Evolutionary conservation across 2,888 invertebrate species (phyloP).

Genomic region (Liposcelis brunnea): DNA sequence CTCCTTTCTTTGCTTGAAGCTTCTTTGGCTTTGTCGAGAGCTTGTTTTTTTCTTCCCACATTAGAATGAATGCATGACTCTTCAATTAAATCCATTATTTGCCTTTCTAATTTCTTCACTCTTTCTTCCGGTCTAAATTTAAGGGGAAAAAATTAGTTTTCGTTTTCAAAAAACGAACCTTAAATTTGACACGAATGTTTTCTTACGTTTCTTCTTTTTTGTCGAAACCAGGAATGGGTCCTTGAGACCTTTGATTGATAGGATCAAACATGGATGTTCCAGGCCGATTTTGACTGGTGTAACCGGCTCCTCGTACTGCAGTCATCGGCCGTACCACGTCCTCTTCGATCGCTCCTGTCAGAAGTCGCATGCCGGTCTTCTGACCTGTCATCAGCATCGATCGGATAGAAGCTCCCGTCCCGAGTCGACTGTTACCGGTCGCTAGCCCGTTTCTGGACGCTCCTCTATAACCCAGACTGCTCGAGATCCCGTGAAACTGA

Average conservation of each 20-base stretch:
- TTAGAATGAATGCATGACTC: conserved; percentile 63
- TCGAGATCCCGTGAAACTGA: conserved; percentile 2
- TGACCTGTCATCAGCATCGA: not conserved
- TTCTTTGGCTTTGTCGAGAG: conserved; percentile 88
- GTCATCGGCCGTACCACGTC: conserved; percentile 68
- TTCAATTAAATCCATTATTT: conserved; percentile 78
- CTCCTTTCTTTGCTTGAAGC: conserved; percentile 85
- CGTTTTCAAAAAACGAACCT: conserved; percentile 4
- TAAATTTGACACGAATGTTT: conserved; percentile 6
- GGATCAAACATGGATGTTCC: conserved; percentile 43
- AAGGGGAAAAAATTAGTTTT: conserved; percentile 9
- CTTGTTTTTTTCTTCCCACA: conserved; percentile 41
- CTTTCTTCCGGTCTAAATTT: conserved; percentile 69
- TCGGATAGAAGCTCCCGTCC: not conserved
- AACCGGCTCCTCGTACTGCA: conserved; percentile 91
- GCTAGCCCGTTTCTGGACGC: not conserved
- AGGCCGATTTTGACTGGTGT: conserved; percentile 43
- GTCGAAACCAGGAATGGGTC: conserved; percentile 41
- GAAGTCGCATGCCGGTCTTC: not conserved
- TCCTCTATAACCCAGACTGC: conserved; percentile 1
- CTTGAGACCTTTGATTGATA: conserved; percentile 43
- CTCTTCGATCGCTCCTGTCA: conserved; percentile 10
- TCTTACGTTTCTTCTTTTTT: conserved; percentile 63
- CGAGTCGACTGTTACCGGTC: conserved; percentile 1
- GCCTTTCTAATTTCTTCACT: conserved; percentile 70